phyloP scores from a whole-genome alignment of 1,140 invertebrate species.

The Drosophila tropicalis region DNA sequence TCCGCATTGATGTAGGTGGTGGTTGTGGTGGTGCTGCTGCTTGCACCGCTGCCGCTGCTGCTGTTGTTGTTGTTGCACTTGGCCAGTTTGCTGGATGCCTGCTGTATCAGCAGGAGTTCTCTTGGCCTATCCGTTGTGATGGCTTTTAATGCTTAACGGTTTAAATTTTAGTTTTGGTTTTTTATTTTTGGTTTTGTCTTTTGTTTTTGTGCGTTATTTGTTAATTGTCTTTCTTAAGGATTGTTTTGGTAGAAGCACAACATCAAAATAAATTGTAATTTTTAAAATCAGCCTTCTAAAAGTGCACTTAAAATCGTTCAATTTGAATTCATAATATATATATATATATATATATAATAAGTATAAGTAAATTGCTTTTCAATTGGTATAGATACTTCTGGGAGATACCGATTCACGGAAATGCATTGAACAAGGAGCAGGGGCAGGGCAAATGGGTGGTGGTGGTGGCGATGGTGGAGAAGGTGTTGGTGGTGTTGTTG shows the following conservation, averaged over 20 bases:
- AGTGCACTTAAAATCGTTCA: constrained; percentile 78
- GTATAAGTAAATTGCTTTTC: constrained; percentile 59
- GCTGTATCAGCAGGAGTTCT: constrained; percentile 77
- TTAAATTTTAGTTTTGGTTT: background rate
- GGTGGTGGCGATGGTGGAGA: no score
- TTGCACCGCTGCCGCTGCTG: constrained; percentile 16
- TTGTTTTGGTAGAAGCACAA: constrained; percentile 76
- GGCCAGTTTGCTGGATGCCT: constrained; percentile 34
- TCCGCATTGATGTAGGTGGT: constrained; percentile 56
- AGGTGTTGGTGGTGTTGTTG: no score
- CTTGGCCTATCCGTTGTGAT: constrained; percentile 76
- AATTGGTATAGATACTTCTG: constrained; percentile 49
- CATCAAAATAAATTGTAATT: constrained; percentile 77
- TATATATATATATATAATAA: constrained; percentile 48
- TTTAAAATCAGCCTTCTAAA: constrained; percentile 82
- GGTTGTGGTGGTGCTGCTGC: constrained; percentile 12
- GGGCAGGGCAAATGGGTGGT: background rate
- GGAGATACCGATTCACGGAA: constrained; percentile 1
- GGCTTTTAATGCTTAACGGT: constrained; percentile 37
- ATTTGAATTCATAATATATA: constrained; percentile 40
- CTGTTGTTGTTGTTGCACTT: constrained; percentile 42
- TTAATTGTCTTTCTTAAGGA: constrained; percentile 29
- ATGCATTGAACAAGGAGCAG: background rate
- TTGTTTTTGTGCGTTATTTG: constrained; percentile 6
- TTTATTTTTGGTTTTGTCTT: background rate